These are phyloP conservation scores for Rhagoletis pomonella DNA, from an alignment of 1,140 invertebrate species.

Conservation along the genomic window DNA sequence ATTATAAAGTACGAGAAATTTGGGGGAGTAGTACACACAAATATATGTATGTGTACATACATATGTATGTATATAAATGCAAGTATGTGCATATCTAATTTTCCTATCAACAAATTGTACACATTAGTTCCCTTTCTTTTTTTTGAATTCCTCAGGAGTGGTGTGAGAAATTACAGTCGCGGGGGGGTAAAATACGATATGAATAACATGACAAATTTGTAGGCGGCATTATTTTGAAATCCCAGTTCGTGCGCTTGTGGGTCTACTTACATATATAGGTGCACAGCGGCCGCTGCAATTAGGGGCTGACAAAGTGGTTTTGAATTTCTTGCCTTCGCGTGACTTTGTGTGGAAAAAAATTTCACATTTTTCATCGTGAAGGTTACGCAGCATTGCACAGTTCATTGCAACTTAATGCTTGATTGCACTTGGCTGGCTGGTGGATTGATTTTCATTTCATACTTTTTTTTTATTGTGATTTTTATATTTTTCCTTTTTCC, in stretches of 20 bases:
- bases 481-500: neutral
- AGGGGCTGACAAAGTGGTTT: conserved; percentile 30
- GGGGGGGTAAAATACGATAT: conserved; percentile 15
- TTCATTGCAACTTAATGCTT: conserved; percentile 39
- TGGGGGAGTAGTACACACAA: neutral
- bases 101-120: conserved; percentile 5
- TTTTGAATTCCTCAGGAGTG: neutral
- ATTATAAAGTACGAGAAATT: neutral
- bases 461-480: neutral
- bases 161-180: conserved; percentile 10
- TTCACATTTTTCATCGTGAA: neutral
- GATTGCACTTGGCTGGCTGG: conserved; percentile 5
- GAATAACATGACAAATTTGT: neutral
- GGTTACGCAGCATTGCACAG: conserved; percentile 26
- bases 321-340: neutral
- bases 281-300: neutral
- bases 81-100: neutral
- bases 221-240: neutral
- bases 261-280: neutral
- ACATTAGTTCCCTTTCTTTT: neutral
- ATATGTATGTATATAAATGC: neutral
- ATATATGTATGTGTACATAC: neutral
- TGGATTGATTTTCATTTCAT: neutral
- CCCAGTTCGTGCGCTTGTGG: neutral
- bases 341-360: conserved; percentile 18